Evolutionary conservation across 2,888 invertebrate genomes (phyloP).

Genomic region (Azorinus chamasolen): DNA sequence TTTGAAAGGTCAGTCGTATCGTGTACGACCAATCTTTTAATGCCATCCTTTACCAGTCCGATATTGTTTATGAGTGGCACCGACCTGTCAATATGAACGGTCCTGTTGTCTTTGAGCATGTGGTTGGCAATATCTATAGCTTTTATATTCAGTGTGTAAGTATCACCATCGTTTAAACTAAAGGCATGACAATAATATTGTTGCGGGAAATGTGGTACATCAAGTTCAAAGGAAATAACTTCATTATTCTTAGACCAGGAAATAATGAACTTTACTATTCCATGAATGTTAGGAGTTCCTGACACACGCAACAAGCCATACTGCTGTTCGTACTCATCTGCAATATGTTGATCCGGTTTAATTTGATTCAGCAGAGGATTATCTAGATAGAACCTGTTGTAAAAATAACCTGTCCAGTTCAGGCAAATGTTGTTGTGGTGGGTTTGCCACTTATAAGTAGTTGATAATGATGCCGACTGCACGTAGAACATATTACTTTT

Average conservation of each 20-base stretch:
- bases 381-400: conserved; percentile 41
- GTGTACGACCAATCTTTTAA: conserved; percentile 59
- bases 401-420: conserved; percentile 61
- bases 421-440: conserved; percentile 54
- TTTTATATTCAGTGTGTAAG: conserved; percentile 46
- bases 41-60: conserved; percentile 57
- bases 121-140: conserved; percentile 65
- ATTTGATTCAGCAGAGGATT: conserved; percentile 60
- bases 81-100: conserved; percentile 59
- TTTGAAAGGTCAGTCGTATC: conserved; percentile 64
- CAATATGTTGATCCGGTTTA: conserved; percentile 20
- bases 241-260: conserved; percentile 11
- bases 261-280: conserved; percentile 47
- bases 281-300: conserved; percentile 65
- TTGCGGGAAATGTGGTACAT: conserved; percentile 22
- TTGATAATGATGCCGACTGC: conserved; percentile 41
- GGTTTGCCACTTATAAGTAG: conserved; percentile 65
- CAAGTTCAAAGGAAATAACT: not conserved
- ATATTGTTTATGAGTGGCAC: conserved; percentile 63
- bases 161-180: conserved; percentile 54
- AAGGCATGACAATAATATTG: conserved; percentile 44
- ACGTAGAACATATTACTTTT: conserved; percentile 21
- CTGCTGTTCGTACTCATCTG: conserved; percentile 59
- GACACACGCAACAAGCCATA: conserved; percentile 45
- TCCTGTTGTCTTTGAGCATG: conserved; percentile 42